Evolutionary conservation across 2,113 vertebrate genomes (phyloP).

Genomic region (Opisthocomus hoazin): DNA sequence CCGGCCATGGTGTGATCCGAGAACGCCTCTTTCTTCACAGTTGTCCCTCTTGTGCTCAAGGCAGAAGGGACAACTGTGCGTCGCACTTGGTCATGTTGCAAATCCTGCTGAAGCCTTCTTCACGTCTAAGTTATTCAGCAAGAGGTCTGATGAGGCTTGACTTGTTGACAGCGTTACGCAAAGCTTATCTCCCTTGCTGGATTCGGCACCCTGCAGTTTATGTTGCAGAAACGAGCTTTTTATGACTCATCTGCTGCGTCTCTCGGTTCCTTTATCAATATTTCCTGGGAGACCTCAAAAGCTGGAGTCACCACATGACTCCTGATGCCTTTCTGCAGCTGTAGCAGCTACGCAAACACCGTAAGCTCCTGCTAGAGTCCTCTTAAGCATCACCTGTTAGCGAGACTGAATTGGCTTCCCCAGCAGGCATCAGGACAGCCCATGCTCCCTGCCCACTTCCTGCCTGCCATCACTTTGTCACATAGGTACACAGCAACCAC

Average conservation of each 20-base stretch:
- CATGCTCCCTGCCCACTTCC: neutral
- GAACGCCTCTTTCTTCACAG: neutral
- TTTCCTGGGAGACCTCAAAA: neutral
- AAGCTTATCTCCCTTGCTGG: neutral
- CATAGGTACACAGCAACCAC: neutral
- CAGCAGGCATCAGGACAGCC: neutral
- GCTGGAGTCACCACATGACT: neutral
- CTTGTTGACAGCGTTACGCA: neutral
- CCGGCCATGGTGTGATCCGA: neutral
- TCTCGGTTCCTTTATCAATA: neutral
- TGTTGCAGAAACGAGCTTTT: neutral
- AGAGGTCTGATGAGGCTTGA: neutral
- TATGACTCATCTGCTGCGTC: neutral
- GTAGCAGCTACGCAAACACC: neutral
- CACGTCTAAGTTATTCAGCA: neutral
- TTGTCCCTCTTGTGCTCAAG: neutral
- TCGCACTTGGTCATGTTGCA: fast-evolving
- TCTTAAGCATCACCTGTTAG: neutral
- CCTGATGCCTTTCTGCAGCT: neutral
- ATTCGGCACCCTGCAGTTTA: neutral
- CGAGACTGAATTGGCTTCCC: neutral
- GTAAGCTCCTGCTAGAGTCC: neutral
- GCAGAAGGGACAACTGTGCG: neutral
- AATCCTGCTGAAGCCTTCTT: neutral
- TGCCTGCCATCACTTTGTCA: neutral